Conservation (phyloP, 2,888 invertebrate species). For the Calameuta filiformis region DNA sequence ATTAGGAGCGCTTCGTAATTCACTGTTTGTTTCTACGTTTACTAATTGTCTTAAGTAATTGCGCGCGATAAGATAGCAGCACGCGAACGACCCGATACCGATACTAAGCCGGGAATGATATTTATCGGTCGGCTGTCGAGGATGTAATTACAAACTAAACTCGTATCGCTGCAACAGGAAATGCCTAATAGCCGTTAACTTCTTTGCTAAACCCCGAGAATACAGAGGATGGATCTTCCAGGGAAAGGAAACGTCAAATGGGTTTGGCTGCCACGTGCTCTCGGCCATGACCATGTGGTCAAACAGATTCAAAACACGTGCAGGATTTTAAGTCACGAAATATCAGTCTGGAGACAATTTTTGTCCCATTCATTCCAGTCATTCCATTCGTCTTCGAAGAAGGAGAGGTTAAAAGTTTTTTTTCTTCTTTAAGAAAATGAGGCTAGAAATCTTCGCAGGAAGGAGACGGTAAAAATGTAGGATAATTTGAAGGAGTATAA, state of each 20-base stretch:
- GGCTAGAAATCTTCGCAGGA: neutral
- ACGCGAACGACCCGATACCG: neutral
- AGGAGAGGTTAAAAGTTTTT: neutral
- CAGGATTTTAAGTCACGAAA: neutral
- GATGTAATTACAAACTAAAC: conserved; percentile 1
- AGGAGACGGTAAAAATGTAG: neutral
- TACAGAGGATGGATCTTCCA: conserved; percentile 33
- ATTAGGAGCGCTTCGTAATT: neutral
- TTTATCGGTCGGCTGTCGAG: neutral
- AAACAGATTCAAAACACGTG: conserved; percentile 24
- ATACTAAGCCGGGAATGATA: neutral
- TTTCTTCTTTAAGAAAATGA: neutral
- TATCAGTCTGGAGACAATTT: neutral
- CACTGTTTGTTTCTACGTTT: neutral
- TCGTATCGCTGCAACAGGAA: conserved; percentile 37
- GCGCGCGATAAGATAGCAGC: neutral
- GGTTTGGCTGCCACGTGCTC: conserved; percentile 43
- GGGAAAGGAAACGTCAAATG: conserved; percentile 27
- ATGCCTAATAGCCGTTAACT: conserved; percentile 49
- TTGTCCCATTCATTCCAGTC: neutral
- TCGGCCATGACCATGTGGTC: conserved; percentile 29
- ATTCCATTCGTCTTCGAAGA: neutral
- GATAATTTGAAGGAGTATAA: neutral
- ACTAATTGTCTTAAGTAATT: neutral
- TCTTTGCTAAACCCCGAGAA: conserved; percentile 27